These are phyloP conservation scores for Hermaeophaga mercurialis DNA, from an alignment of 2,888 invertebrate genomes.

Conservation along the genomic window DNA sequence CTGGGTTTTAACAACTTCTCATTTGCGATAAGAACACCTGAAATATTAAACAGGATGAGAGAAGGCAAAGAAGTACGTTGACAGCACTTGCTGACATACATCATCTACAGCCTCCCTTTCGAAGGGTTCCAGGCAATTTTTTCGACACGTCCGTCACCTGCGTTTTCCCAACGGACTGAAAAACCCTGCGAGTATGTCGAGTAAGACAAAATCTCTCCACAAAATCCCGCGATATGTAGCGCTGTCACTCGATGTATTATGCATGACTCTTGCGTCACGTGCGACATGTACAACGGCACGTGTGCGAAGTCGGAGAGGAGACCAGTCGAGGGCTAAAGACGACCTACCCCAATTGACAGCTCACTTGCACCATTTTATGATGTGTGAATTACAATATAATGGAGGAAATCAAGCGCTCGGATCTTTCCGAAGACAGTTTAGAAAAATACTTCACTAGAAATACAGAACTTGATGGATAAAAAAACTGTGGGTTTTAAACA, in stretches of 20 bases:
- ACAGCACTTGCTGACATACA: not conserved
- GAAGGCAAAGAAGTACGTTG: not conserved
- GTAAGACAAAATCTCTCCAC: conserved; percentile 10
- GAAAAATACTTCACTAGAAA: no score
- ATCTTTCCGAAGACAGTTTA: no score
- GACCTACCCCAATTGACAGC: conserved; percentile 1
- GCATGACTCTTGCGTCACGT: conserved; percentile 33
- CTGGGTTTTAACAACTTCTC: no score
- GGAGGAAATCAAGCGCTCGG: not conserved
- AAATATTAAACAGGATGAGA: not conserved
- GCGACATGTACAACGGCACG: conserved; percentile 26
- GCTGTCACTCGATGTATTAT: conserved; percentile 34
- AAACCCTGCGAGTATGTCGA: conserved; percentile 6
- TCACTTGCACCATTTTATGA: not conserved
- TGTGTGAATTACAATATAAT: not conserved
- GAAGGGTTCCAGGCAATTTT: not conserved
- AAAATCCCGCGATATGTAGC: conserved; percentile 20
- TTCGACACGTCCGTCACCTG: conserved; percentile 13
- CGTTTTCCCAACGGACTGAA: conserved; percentile 15
- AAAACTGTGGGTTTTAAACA: no score
- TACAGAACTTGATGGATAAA: no score
- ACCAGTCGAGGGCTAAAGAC: not conserved
- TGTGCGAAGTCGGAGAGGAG: conserved; percentile 19
- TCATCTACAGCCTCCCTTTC: not conserved
- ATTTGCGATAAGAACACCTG: no score